These are phyloP conservation scores for Myotis daubentonii DNA, from an alignment of 2,797 vertebrate genomes.

Conservation along the genomic window DNA sequence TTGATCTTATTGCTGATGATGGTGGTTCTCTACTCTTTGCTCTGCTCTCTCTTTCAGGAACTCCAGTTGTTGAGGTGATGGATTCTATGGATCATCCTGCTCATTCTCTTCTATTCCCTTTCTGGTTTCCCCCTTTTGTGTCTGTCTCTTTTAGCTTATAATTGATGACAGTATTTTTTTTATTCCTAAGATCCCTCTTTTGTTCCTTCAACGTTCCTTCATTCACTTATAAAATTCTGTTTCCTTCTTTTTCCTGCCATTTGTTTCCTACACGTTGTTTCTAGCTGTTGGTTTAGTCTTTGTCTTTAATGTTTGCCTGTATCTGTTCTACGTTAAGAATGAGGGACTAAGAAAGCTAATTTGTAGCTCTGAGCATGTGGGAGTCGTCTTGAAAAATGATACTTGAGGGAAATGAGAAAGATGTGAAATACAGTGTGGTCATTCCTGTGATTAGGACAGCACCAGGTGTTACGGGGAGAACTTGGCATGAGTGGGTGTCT, in stretches of 20 bases:
- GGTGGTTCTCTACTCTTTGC: background rate
- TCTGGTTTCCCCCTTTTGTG: background rate
- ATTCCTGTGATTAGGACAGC: background rate
- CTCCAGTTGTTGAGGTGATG: background rate
- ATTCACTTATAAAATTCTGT: background rate
- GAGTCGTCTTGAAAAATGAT: background rate
- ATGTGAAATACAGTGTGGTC: background rate
- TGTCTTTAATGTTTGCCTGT: background rate
- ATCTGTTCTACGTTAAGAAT: background rate
- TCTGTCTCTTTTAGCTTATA: background rate
- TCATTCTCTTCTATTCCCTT: background rate
- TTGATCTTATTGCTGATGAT: background rate
- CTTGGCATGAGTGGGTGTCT: background rate
- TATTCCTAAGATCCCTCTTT: background rate
- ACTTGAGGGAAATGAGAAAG: background rate
- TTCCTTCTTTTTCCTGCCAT: background rate
- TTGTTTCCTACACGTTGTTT: background rate
- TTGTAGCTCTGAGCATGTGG: background rate
- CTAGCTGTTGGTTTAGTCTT: background rate
- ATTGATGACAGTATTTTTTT: background rate
- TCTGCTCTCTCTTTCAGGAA: background rate
- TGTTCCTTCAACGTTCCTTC: background rate
- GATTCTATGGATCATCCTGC: background rate
- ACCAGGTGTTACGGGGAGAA: background rate
- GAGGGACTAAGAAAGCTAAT: background rate